A percentile compares a stretch with the other conserved stretches of the same genome.
These are phyloP conservation scores for Morelia viridis DNA, from an alignment of 2,797 vertebrate genomes.

Conservation along the genomic window DNA sequence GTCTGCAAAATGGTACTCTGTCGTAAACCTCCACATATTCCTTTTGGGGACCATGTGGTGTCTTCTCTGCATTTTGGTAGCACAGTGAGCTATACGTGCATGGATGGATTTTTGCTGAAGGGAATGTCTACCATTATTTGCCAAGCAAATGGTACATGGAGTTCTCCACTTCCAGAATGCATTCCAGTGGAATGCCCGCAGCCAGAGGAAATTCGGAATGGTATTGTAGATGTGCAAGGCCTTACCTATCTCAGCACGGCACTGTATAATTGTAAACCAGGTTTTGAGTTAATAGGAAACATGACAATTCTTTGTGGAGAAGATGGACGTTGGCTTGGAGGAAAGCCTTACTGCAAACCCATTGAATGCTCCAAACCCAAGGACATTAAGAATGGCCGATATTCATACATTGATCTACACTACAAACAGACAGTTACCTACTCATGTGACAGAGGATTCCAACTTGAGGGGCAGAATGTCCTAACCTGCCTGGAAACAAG, in stretches of 20 bases:
- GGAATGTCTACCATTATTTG: slow-evolving; percentile 79
- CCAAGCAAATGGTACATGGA: slow-evolving; percentile 85
- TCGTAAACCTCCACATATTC: slow-evolving; percentile 81
- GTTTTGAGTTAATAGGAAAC: slow-evolving; percentile 88
- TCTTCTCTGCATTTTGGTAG: slow-evolving; percentile 79
- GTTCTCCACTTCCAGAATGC: slow-evolving; percentile 87
- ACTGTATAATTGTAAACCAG: slow-evolving; percentile 89
- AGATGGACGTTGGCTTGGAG: slow-evolving; percentile 91
- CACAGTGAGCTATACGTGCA: slow-evolving; percentile 84
- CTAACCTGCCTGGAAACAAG: slow-evolving; percentile 86
- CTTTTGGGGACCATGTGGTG: slow-evolving; percentile 80
- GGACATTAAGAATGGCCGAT: slow-evolving; percentile 83
- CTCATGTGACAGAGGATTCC: slow-evolving; percentile 87
- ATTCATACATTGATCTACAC: slow-evolving; percentile 82
- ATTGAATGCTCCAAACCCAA: slow-evolving; percentile 85
- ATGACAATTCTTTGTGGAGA: slow-evolving; percentile 91
- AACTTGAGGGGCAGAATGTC: slow-evolving; percentile 81
- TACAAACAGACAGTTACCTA: slow-evolving; percentile 86
- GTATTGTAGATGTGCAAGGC: slow-evolving; percentile 94
- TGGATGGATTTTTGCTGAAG: slow-evolving; percentile 88
- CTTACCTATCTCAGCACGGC: slow-evolving; percentile 95
- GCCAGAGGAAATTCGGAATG: slow-evolving; percentile 87
- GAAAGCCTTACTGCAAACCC: slow-evolving; percentile 85
- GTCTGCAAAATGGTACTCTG: slow-evolving; percentile 88
- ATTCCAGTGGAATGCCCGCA: slow-evolving; percentile 93